Percentiles rank a stretch among this genome's conserved stretches.
Evolutionary conservation across 2,113 vertebrate genomes (phyloP).

Genomic region (Syngnathus floridae): DNA sequence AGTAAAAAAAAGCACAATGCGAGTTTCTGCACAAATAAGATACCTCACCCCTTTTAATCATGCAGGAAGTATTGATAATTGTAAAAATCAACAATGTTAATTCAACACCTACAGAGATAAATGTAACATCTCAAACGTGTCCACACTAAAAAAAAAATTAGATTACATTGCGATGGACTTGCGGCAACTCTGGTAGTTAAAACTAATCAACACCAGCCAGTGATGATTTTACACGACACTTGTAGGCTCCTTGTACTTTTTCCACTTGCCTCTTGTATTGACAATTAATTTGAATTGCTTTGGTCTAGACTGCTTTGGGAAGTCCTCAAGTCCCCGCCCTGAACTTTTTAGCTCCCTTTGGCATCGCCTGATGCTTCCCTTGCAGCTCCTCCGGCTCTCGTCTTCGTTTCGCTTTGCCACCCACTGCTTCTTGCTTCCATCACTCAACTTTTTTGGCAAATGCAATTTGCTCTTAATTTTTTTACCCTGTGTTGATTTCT

Average conservation of each 20-base stretch:
- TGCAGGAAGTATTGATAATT: constrained; percentile 31
- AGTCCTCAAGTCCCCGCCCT: constrained; percentile 6
- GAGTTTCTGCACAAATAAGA: constrained; percentile 48
- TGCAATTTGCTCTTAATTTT: neutral
- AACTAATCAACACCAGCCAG: too few species aligned
- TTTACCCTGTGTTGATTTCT: constrained; percentile 8
- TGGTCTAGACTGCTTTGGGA: constrained; percentile 17
- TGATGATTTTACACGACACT: too few species aligned
- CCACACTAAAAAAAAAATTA: too few species aligned
- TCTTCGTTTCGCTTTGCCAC: constrained; percentile 15
- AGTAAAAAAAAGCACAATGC: constrained; percentile 32
- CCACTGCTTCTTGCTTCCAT: constrained; percentile 19
- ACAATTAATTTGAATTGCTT: constrained; percentile 11
- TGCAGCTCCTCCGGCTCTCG: constrained; percentile 20
- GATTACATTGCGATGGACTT: too few species aligned
- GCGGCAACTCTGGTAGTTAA: too few species aligned
- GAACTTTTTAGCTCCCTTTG: constrained; percentile 15
- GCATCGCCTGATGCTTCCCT: constrained; percentile 2
- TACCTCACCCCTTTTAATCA: constrained; percentile 54
- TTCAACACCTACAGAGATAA: too few species aligned
- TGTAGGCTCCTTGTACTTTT: too few species aligned
- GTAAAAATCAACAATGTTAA: too few species aligned
- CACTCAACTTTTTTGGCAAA: constrained; percentile 9
- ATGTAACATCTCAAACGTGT: too few species aligned
- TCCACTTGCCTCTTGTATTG: neutral